Evolutionary conservation across 2,888 invertebrate genomes (phyloP), one percentile per base, ranked within the genome.

Genomic region (Drosophila mimetica): DNA sequence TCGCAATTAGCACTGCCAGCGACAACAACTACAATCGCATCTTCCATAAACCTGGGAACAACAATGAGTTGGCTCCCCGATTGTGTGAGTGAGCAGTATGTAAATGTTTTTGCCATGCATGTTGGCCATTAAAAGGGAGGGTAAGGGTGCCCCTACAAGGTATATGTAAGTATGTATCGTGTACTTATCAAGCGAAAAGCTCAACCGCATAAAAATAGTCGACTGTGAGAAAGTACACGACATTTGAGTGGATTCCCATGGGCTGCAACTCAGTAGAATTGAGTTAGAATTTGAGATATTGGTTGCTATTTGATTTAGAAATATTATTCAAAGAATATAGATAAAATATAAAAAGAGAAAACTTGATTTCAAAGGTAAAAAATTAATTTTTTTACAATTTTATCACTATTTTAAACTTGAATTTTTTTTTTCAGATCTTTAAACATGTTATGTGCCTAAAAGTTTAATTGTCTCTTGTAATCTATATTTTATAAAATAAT

Each of bases 1-100:
- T 86, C 89, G 76, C 85, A 89, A 89, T 89, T 89, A 89, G 86
- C 89, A 86, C 89, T 84, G 66, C 28, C 30, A 46, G 13, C 57
- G 69, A 75, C 67, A 69, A 64, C 71, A 69, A 66, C 66, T 58
- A 57, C 69, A 71, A 63, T 18, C 46, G 71, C 73, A 60, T 72
- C 75, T 75, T 58, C 74, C 54, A 76, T 46, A 57, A 77, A 73
- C 78, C 57, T 74, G 78, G 71, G 79, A 85, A 79, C 65, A 75
- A 80, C 83, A 76, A 76, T 83, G 53, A 70, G 37, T 37, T 53
- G 44, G 51, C 25, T 32, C 30, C n/a, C 25, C 20, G 34, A 16
- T 54, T 48, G 42, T 72, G 63, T 71, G 47, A 47, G 48, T 46
- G 59, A 57, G 64, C 1, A 13, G 46, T 71, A 67, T 70, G 74